Percentiles rank a stretch among this genome's conserved stretches.
Evolutionary conservation across 2,888 invertebrate genomes (phyloP).

Genomic region (Subacronicta megacephala): DNA sequence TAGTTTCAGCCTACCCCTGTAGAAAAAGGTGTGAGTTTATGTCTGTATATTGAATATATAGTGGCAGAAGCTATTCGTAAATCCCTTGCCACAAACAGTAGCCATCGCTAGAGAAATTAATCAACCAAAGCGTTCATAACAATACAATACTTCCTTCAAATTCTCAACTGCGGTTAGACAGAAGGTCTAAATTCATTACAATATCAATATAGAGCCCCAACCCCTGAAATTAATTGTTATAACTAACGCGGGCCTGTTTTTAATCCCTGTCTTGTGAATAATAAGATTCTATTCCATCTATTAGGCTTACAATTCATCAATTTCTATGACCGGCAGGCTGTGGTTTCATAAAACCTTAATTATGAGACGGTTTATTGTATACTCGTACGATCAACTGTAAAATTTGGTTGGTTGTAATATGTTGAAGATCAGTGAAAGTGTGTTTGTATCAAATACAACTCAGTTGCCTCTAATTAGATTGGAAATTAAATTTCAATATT

Average conservation of each 20-base stretch:
- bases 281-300: constrained; percentile 26
- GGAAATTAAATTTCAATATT: no score
- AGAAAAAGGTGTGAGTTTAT: no score
- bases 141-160: constrained; percentile 1
- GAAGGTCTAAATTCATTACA: constrained; percentile 45
- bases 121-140: constrained; percentile 12
- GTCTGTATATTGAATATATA: no score
- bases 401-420: constrained; percentile 3
- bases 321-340: constrained; percentile 10
- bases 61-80: no score
- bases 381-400: no score
- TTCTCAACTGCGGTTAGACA: constrained; percentile 24
- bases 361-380: neutral
- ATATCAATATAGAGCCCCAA: constrained; percentile 62
- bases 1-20: no score
- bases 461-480: no score
- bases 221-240: constrained; percentile 46
- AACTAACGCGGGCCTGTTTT: constrained; percentile 24
- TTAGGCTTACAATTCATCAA: constrained; percentile 41
- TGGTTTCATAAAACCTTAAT: constrained; percentile 9
- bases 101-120: constrained; percentile 2
- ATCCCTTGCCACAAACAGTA: no score
- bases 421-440: neutral
- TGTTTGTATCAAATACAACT: no score
- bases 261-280: constrained; percentile 45